These are phyloP conservation scores for Zingel zingel DNA, from an alignment of 2,113 vertebrate genomes.

Conservation along the genomic window DNA sequence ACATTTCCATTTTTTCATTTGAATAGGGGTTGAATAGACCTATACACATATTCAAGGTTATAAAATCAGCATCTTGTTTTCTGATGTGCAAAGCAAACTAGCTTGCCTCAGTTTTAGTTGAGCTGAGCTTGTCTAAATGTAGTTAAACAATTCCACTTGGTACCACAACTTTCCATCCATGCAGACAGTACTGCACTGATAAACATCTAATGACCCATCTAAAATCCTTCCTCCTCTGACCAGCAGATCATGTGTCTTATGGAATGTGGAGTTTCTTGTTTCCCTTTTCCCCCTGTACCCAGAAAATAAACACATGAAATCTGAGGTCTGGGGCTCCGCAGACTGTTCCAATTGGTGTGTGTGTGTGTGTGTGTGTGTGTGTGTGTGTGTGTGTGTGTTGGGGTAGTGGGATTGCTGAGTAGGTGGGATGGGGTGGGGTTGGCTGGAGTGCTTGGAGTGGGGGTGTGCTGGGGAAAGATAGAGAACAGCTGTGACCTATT, in stretches of 20 bases:
- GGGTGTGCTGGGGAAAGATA: constrained; percentile 49
- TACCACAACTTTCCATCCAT: constrained; percentile 43
- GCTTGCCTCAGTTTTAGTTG: not conserved
- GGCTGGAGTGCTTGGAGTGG: constrained; percentile 42
- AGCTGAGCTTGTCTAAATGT: constrained; percentile 7
- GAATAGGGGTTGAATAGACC: not conserved
- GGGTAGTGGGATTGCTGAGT: constrained; percentile 20
- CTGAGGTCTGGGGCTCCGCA: constrained; percentile 46
- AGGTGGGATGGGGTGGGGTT: constrained; percentile 31
- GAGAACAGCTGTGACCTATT: constrained; percentile 81
- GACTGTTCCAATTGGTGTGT: constrained; percentile 12
- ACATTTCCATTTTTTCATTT: not conserved
- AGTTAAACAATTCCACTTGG: constrained; percentile 34
- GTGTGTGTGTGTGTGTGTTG: constrained; percentile 1
- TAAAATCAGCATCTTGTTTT: not conserved
- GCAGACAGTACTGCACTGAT: constrained; percentile 21
- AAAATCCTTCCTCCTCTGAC: constrained; percentile 10
- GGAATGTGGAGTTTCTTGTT: constrained; percentile 54
- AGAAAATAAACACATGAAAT: constrained; percentile 73
- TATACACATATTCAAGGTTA: not conserved
- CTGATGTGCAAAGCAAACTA: not conserved
- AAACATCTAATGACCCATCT: constrained; percentile 18
- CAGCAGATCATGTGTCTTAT: constrained; percentile 56
- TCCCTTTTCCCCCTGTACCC: constrained; percentile 8
- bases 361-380: not conserved